Conservation (phyloP, 2,797 vertebrate genomes). For the Phyllotis vaccarum region DNA sequence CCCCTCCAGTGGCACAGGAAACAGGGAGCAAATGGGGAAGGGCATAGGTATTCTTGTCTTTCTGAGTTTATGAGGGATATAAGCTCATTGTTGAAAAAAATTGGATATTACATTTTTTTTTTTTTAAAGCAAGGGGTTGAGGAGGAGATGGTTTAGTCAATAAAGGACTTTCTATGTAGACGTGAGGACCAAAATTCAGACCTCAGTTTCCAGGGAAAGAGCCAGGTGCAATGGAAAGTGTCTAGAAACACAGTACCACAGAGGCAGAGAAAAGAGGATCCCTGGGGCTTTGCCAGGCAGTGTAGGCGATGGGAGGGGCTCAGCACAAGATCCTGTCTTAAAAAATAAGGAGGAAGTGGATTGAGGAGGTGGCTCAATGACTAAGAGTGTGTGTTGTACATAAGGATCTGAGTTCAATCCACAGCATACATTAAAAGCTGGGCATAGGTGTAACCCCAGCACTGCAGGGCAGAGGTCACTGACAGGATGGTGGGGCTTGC, state of each 20-base stretch:
- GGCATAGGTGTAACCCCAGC: neutral
- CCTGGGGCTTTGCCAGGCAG: neutral
- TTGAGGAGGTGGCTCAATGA: neutral
- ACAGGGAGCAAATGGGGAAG: neutral
- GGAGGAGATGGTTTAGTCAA: neutral
- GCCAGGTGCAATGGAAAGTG: neutral
- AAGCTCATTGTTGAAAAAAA: neutral
- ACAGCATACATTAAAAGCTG: neutral
- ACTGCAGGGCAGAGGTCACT: neutral
- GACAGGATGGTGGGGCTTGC: neutral
- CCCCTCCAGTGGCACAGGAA: neutral
- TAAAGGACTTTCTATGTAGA: neutral
- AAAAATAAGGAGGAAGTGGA: neutral
- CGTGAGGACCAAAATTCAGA: neutral
- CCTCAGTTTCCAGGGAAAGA: neutral
- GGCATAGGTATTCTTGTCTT: neutral
- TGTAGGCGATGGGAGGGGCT: too few relatives aligned
- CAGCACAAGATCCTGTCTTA: neutral
- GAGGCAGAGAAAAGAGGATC: neutral
- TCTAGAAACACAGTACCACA: neutral
- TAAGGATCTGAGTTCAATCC: neutral
- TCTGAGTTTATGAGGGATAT: neutral
- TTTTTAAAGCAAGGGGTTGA: neutral
- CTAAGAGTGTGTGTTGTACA: neutral
- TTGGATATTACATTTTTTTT: neutral